Evolutionary conservation across 2,888 invertebrate species (phyloP).

Genomic region (Apamea crenata): DNA sequence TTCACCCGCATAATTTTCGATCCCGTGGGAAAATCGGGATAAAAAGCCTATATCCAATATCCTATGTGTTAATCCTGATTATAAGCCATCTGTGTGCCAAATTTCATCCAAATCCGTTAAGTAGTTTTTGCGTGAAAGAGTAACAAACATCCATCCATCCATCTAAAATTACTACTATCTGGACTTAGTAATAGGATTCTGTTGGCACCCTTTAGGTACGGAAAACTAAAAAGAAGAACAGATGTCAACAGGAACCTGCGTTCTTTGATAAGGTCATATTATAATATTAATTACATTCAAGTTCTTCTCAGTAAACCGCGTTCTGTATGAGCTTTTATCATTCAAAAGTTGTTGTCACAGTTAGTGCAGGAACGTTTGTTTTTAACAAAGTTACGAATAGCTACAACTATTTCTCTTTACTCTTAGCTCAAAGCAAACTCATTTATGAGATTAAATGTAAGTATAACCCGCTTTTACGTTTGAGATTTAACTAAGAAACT

Average conservation of each 20-base stretch:
- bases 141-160: no score
- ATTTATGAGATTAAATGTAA: constrained; percentile 21
- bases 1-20: no score
- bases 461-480: constrained; percentile 5
- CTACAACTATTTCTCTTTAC: constrained; percentile 12
- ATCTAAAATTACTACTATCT: no score
- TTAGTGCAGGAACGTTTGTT: constrained; percentile 23
- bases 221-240: no score
- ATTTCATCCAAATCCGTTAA: no score
- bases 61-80: no score
- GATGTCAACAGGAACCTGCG: background rate
- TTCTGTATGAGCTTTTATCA: constrained; percentile 7
- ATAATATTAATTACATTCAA: background rate
- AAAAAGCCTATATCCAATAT: no score
- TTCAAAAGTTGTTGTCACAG: constrained; percentile 6
- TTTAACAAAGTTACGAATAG: constrained; percentile 18
- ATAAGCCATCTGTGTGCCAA: no score
- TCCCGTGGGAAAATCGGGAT: no score
- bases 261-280: background rate
- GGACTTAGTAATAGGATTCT: no score
- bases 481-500: background rate
- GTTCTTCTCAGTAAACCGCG: background rate
- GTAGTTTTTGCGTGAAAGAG: no score
- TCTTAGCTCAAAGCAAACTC: constrained; percentile 25
- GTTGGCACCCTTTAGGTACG: no score